Percentiles rank a stretch among this genome's conserved stretches.
phyloP scores from a whole-genome alignment of 2,888 invertebrate genomes.

The Lithophane ornitopus region DNA sequence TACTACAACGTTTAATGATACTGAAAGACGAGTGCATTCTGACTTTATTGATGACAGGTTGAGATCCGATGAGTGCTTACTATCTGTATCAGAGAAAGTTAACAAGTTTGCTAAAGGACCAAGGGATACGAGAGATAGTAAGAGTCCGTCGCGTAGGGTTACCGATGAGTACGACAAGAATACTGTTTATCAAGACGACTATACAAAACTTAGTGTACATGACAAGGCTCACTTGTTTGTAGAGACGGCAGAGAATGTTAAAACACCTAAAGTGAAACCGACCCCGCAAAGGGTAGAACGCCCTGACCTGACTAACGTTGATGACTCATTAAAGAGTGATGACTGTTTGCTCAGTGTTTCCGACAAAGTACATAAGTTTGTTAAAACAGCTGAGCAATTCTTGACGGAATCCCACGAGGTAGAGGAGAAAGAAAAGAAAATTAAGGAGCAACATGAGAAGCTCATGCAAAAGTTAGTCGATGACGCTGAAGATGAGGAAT shows the following conservation, averaged over 20 bases:
- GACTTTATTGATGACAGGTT: slow-evolving; percentile 88
- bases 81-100: slow-evolving; percentile 93
- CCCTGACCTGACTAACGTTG: slow-evolving; percentile 89
- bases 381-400: slow-evolving; percentile 91
- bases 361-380: slow-evolving; percentile 92
- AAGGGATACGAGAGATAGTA: slow-evolving; percentile 80
- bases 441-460: slow-evolving; percentile 86
- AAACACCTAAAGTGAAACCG: slow-evolving; percentile 82
- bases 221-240: slow-evolving; percentile 92
- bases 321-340: slow-evolving; percentile 90
- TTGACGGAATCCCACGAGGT: slow-evolving; percentile 78
- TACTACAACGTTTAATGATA: slow-evolving; percentile 77
- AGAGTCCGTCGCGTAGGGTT: slow-evolving; percentile 83
- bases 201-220: slow-evolving; percentile 91
- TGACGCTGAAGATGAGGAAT: slow-evolving; percentile 72
- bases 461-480: slow-evolving; percentile 83
- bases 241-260: slow-evolving; percentile 91
- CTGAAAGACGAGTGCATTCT: slow-evolving; percentile 84
- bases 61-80: slow-evolving; percentile 91
- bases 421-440: slow-evolving; percentile 83
- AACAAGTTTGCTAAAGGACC: slow-evolving; percentile 91
- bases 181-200: slow-evolving; percentile 88
- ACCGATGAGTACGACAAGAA: slow-evolving; percentile 88
- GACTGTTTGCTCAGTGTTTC: slow-evolving; percentile 92
- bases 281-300: slow-evolving; percentile 82